Percentiles rank a stretch among this genome's conserved stretches.
phyloP scores from a whole-genome alignment of 2,797 vertebrate genomes.

The Smutsia temminckii region DNA sequence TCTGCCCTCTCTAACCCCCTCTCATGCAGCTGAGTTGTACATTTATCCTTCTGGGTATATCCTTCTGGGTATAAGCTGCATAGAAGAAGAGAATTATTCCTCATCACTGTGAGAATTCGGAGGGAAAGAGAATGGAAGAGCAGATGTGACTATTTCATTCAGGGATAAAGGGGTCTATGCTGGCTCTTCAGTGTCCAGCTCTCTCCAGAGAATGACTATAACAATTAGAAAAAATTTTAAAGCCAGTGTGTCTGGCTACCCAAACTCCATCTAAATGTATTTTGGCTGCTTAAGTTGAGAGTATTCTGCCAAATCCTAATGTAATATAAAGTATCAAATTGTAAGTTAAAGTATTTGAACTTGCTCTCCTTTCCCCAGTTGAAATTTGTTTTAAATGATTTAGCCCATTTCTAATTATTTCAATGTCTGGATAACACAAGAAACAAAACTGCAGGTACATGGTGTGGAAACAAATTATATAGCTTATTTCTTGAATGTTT shows the following conservation, averaged over 20 bases:
- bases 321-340: constrained; percentile 29
- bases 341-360: not conserved
- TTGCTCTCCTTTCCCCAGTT: not conserved
- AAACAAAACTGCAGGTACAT: not conserved
- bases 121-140: not conserved
- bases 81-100: not conserved
- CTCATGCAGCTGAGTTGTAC: not conserved
- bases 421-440: constrained; percentile 38
- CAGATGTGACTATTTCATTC: not conserved
- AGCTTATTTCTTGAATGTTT: constrained; percentile 48
- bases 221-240: not conserved
- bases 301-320: not conserved
- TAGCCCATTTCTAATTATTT: constrained; percentile 42
- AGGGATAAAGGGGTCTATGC: not conserved
- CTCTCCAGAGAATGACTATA: not conserved
- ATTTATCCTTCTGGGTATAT: not conserved
- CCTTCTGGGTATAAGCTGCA: not conserved
- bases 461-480: constrained; percentile 30
- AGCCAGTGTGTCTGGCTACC: not conserved
- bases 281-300: not conserved
- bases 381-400: constrained; percentile 58
- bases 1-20: not conserved
- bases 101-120: not conserved
- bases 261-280: not conserved
- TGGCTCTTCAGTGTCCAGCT: not conserved